Base-by-base conservation (phyloP, 2,113 vertebrate species). In the Cebus imitator region DNA sequence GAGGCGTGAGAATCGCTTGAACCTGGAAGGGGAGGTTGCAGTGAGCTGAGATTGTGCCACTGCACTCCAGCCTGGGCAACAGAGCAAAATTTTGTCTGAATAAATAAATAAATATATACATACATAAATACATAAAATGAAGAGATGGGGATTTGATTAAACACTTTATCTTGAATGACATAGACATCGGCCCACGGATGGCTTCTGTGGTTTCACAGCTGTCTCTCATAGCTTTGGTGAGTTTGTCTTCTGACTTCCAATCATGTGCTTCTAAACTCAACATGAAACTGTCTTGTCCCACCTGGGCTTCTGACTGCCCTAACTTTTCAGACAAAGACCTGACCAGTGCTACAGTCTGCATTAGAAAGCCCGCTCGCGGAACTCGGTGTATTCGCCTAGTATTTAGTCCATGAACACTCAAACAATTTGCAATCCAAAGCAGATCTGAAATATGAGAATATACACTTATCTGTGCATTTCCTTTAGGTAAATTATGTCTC, bases 301-400 rank as follows among this genome's bases (percentile, higher is more conserved):
- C 99, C 97, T 99, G 99, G 83, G 99, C 99, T 98, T 99, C 99
- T 17, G 99, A 99, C 98, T 99, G 99, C 98, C 99, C 99, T 98
- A 99, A 98, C 98, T 99, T 99, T 98, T 99, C 99, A 88, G 99
- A 99, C 98, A 99, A 99, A 99, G 95, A 99, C 99, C 98, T 99
- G 99, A 96, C 99, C 99, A 0, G 99, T 99, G 96, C 99, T 99
- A 95, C 99, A 99, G 98, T 99, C 99, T 0, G 99, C 99, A 98
- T 99, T 99, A 91, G 99, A 99, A 85, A 99, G 99, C 93, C 99
- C 98, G 98, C 99, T 99, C 50, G 99, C 99, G 90, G 99, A 99
- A 98, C 99, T 99, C 97, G 99, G 98, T 6, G 99, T 99, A 98
- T 99, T 99, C 98, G 99, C 99, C 99, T 99, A 99, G 95, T 99